Percentiles rank a stretch among this genome's conserved stretches.
phyloP scores from a whole-genome alignment of 35 echinoderm and acorn worm species.

The Hemicentrotus pulcherrimus region DNA sequence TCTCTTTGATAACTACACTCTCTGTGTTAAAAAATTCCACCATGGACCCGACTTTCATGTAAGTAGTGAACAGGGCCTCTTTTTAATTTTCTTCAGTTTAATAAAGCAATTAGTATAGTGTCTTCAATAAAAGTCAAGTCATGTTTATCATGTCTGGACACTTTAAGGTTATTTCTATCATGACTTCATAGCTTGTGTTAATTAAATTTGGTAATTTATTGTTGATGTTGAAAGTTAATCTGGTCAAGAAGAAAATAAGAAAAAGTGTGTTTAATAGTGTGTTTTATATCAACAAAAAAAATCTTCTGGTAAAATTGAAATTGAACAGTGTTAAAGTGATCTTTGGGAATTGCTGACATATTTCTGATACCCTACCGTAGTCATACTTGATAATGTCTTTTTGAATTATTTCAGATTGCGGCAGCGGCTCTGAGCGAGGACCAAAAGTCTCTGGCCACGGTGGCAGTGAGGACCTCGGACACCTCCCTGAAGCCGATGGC shows the following conservation, averaged over 20 bases:
- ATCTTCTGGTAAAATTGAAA: too few species aligned
- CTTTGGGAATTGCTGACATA: too few species aligned
- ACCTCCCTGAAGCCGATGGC: neutral
- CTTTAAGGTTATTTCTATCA: too few species aligned
- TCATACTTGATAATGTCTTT: neutral
- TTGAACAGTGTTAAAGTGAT: too few species aligned
- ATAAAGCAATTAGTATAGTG: neutral
- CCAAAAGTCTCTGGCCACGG: slow-evolving; percentile 28
- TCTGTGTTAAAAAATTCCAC: slow-evolving; percentile 34
- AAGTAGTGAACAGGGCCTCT: neutral
- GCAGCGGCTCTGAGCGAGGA: slow-evolving; percentile 36
- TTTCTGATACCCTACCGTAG: too few species aligned
- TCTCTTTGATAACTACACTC: slow-evolving; percentile 35
- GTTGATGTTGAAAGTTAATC: too few species aligned
- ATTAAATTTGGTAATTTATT: neutral
- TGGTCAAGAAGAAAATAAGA: too few species aligned
- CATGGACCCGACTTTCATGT: slow-evolving; percentile 38
- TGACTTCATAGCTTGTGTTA: too few species aligned
- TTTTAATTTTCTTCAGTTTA: neutral
- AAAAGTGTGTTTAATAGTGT: too few species aligned
- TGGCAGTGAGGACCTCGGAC: slow-evolving; percentile 25
- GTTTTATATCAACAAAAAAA: too few species aligned
- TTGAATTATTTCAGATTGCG: neutral
- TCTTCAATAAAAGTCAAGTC: too few species aligned
- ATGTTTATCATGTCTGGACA: too few species aligned